Base-by-base conservation (phyloP, 2,888 invertebrate species). In the Acleris holmiana region DNA sequence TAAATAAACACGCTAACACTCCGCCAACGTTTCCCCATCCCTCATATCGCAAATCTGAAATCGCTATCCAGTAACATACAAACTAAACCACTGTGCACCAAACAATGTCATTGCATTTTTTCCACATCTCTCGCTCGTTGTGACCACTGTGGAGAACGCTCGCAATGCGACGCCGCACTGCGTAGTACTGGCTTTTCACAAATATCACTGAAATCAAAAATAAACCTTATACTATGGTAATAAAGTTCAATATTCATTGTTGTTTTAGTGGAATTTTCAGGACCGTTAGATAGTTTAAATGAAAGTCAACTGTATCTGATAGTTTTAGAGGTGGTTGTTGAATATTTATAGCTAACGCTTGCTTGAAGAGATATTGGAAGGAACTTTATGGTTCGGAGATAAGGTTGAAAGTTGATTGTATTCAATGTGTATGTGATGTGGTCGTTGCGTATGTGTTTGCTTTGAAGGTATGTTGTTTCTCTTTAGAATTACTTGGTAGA, bases 141-240 rank as follows among this genome's bases (percentile, higher is more conserved):
- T 7, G 6, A 49, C 49, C 48, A 44, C 61, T 15, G 25, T 55
- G 19, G 40, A 69, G 74, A 72, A 78, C 79, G 83, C 69, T 70
- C 58, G 76, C 72, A 71, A 78, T 80, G 78, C 79, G 76, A 73
- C 76, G 76, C 70, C 81, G 76, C 83, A 82, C 70, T 82, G 83
- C 79, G 79, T 69, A 68, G 57, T 57, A 68, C 69, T 59, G 69
- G 66, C 67, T 70, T 71, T 73, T 71, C 69, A 57, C 46, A 35
- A 51, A 57, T 25, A 56, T 49, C 25, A 7, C 5, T 44, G 2
- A 29, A 51, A 21, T 51, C 18, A 48, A 57, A 46, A 46, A 17
- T 17, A 57, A n/a, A 47, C 40, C 41, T 40, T 58, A 51, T 17
- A 13, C 19, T 8, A 25, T 0, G n/a, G n/a, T 53, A 0, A 15